These are phyloP conservation scores for Ptychochromis oligacanthus DNA, from an alignment of 2,113 vertebrate species.

Conservation along the genomic window DNA sequence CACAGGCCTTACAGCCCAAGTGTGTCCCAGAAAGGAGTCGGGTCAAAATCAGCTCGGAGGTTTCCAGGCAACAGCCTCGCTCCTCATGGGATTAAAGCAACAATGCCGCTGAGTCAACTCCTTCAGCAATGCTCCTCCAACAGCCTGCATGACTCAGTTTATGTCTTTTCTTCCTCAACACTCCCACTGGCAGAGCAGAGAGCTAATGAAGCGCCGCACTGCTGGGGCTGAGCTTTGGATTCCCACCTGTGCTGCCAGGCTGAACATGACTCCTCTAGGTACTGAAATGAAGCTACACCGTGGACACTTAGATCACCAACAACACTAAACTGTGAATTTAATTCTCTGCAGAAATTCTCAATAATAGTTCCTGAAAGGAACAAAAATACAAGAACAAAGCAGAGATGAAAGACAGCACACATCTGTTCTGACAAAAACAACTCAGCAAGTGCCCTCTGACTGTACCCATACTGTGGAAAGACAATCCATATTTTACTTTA, in stretches of 20 bases:
- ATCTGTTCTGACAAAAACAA: neutral
- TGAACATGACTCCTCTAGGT: neutral
- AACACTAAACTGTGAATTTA: accelerated
- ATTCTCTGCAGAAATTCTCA: neutral
- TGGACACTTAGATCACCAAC: neutral
- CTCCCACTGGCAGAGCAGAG: conserved; percentile 42
- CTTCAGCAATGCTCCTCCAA: conserved; percentile 28
- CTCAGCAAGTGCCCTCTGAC: neutral
- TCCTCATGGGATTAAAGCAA: conserved; percentile 55
- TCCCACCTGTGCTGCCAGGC: conserved; percentile 33
- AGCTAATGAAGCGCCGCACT: conserved; percentile 37
- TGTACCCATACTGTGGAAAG: neutral
- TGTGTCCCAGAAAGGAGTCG: conserved; percentile 15
- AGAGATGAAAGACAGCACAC: accelerated
- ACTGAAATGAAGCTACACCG: neutral
- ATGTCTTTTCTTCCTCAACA: conserved; percentile 30
- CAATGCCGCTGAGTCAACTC: conserved; percentile 65
- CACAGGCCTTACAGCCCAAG: neutral
- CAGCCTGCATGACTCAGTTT: conserved; percentile 59
- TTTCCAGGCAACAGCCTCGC: conserved; percentile 65
- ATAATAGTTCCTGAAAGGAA: neutral
- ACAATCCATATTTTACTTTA: neutral
- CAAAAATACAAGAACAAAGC: neutral
- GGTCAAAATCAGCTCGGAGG: conserved; percentile 41
- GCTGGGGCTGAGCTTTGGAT: neutral